Evolutionary conservation across 2,797 vertebrate species (phyloP).

Genomic region (Leontocebus nigricollis): DNA sequence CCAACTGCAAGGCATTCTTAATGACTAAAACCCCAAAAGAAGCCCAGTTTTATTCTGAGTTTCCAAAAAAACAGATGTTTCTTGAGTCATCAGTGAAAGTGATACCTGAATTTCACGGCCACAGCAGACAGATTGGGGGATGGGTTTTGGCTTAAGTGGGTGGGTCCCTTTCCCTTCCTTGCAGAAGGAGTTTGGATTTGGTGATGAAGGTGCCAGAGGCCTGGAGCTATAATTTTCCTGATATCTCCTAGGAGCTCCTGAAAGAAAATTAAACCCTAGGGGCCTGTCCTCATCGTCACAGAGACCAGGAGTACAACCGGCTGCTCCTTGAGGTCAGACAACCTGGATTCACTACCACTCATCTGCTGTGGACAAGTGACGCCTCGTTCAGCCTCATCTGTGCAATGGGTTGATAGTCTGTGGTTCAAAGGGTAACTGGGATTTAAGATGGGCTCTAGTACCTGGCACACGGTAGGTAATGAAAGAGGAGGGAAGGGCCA

Average conservation of each 20-base stretch:
- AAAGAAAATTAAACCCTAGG: not conserved
- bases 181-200: not conserved
- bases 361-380: not conserved
- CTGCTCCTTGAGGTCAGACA: not conserved
- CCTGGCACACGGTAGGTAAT: not conserved
- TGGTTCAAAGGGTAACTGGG: not conserved
- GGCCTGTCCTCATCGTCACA: too few relatives aligned
- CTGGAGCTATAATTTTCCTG: not conserved
- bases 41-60: not conserved
- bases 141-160: not conserved
- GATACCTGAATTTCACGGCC: not conserved
- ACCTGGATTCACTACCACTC: not conserved
- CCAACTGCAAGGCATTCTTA: not conserved
- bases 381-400: not conserved
- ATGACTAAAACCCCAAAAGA: not conserved
- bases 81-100: not conserved
- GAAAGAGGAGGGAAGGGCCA: not conserved
- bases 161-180: not conserved
- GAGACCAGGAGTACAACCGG: too few relatives aligned
- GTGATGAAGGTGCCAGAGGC: not conserved
- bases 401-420: not conserved
- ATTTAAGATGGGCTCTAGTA: too few relatives aligned
- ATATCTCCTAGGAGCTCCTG: not conserved
- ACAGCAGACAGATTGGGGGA: fast-evolving
- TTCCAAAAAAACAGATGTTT: not conserved